Evolutionary conservation across 2,113 vertebrate genomes (phyloP), one percentile per base, ranked within the genome.

Genomic region (Tinamus guttatus): DNA sequence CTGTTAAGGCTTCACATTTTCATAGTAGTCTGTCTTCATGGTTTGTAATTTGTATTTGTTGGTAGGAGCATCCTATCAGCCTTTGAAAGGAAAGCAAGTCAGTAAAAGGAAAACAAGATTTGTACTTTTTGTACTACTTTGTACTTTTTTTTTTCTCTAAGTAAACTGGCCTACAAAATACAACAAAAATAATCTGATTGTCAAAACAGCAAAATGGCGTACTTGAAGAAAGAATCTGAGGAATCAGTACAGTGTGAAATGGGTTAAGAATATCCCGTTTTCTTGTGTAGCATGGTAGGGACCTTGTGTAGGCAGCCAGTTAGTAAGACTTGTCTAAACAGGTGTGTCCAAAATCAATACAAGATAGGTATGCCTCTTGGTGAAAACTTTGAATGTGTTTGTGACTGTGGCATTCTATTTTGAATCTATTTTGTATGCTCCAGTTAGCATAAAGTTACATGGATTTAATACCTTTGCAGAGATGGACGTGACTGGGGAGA

Each of bases 401-500:
- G 47, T 54, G 58, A 56, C 24, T 43, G 36, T 4, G 59, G 47
- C 27, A 30, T 34, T 78, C 11, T 9, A 21, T 38, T 65, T 65
- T 43, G 41, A 32, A 40, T 52, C 21, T 49, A 1, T 49, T 70
- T 18, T 67, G 36, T 13, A 3, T 86, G 41, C 32, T 90, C 6
- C 82, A 49, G 45, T 51, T 81, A 1, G 2, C 5, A 12, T 65
- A 49, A 90, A 59, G 41, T 40, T 28, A 12, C 68, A 9, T 2
- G 18, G 45, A 65, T 85, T 43, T 5, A 34, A 0, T 38, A 4
- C 69, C 30, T 83, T 45, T 74, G 18, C 95, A 99, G 96, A 97
- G 99, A 97, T 68, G 97, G 98, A 30, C 98, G 99, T 67, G 99
- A 99, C 87, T 99, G 99, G 99, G 98, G 97, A 40, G 99, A 99